Evolutionary conservation across 2,888 invertebrate genomes (phyloP).

Genomic region (Quadriops clusia): DNA sequence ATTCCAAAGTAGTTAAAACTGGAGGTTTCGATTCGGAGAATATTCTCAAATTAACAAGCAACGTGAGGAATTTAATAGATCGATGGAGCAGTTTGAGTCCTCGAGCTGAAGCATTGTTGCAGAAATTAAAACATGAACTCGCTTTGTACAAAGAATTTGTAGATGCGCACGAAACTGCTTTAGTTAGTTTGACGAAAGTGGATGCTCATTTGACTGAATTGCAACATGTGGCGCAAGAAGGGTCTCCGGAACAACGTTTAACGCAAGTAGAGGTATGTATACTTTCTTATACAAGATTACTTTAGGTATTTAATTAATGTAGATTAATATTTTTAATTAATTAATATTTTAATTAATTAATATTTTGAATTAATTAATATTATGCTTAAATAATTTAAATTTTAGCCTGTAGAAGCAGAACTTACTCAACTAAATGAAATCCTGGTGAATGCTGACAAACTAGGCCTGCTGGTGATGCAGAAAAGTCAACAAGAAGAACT

Average conservation of each 20-base stretch:
- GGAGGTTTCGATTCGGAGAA: slow-evolving; percentile 58
- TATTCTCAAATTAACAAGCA: slow-evolving; percentile 49
- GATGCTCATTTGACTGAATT: slow-evolving; percentile 61
- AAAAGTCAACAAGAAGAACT: slow-evolving; percentile 45
- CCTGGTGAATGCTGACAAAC: slow-evolving; percentile 46
- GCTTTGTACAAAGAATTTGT: slow-evolving; percentile 56
- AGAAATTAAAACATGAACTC: slow-evolving; percentile 45
- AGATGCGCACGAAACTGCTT: slow-evolving; percentile 56
- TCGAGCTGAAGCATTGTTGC: slow-evolving; percentile 45
- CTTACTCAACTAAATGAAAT: slow-evolving; percentile 40
- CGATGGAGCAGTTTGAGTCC: slow-evolving; percentile 55
- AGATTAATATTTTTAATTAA: too few species aligned
- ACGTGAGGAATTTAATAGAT: slow-evolving; percentile 45
- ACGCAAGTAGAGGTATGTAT: slow-evolving; percentile 39
- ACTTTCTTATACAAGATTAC: too few species aligned
- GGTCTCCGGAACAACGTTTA: slow-evolving; percentile 34
- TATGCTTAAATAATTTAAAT: too few species aligned
- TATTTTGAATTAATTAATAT: too few species aligned
- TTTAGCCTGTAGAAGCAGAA: slow-evolving; percentile 49
- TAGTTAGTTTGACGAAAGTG: slow-evolving; percentile 57
- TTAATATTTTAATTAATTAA: too few species aligned
- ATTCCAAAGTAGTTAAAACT: slow-evolving; percentile 54
- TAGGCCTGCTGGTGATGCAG: slow-evolving; percentile 48
- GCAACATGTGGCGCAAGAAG: slow-evolving; percentile 30
- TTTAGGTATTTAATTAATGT: too few species aligned